A percentile compares a stretch with the other conserved stretches of the same genome.
These are phyloP conservation scores for Tenthredo mesomela DNA, from an alignment of 2,888 invertebrate species.

Conservation along the genomic window DNA sequence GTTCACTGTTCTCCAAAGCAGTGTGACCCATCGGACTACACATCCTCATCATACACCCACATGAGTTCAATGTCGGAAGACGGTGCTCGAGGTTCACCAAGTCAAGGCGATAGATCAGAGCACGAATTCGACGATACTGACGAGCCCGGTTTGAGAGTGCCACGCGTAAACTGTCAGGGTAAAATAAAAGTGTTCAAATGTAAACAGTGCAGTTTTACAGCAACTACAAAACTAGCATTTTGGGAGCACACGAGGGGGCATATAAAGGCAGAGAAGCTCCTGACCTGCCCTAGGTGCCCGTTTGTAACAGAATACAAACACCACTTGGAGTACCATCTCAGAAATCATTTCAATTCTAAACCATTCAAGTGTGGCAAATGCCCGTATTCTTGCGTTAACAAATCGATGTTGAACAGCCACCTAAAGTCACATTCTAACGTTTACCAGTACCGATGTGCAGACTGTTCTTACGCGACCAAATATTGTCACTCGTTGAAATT, in stretches of 20 bases:
- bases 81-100: constrained; percentile 58
- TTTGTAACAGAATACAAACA: constrained; percentile 99
- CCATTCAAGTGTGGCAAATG: constrained; percentile 97
- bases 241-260: constrained; percentile 96
- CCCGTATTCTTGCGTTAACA: constrained; percentile 95
- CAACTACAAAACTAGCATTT: constrained; percentile 93
- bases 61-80: constrained; percentile 56
- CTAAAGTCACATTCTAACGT: constrained; percentile 96
- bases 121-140: constrained; percentile 76
- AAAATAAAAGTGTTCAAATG: constrained; percentile 95
- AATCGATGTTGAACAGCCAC: constrained; percentile 99
- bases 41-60: constrained; percentile 71
- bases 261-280: constrained; percentile 95
- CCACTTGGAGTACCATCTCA: constrained; percentile 97
- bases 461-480: constrained; percentile 98
- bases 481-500: constrained; percentile 98
- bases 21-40: constrained; percentile 78
- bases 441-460: constrained; percentile 95
- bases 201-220: constrained; percentile 93
- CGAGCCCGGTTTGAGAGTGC: constrained; percentile 82
- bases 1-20: constrained; percentile 74
- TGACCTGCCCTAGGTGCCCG: constrained; percentile 95
- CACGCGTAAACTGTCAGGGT: constrained; percentile 87
- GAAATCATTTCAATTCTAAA: constrained; percentile 97
- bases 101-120: constrained; percentile 64